Evolutionary conservation across 2,888 invertebrate species (phyloP), one percentile per base, ranked within the genome.

Genomic region (Xestia c-nigrum): DNA sequence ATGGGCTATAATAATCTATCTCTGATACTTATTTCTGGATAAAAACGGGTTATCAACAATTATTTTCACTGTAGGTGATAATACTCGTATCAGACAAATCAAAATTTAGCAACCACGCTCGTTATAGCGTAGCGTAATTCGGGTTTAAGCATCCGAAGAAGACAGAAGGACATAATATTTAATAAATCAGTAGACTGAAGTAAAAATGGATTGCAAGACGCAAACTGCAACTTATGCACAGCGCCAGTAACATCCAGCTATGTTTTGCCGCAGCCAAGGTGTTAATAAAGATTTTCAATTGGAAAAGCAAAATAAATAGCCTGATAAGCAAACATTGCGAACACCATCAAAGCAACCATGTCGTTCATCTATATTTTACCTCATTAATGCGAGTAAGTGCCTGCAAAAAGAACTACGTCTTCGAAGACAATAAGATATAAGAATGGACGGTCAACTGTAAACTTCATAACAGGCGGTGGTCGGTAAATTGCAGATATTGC

Each of bases 321-420:
- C n/a, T 57, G 55, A 31, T 12, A 57, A 57, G 19, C 59, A 40
- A 73, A 31, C 40, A 40, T 47, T 40, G 46, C 40, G n/a, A 55
- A n/a, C 43, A 57, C 40, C 55, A 50, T 31, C 21, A 5, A 59
- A 78, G 83, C 46, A 59, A 61, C 43, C 65, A 46, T 38, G 19
- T 52, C 4, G 50, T 46, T 46, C 46, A n/a, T 69, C 43, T 69
- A 46, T 65, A 61, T 80, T 59, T 80, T 80, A 86, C 87, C 69
- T 88, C 83, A 88, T 86, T 83, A 5, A 88, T 80, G 84, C 16
- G n/a, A 43, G 77, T 91, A 89, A 59, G 91, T 91, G n/a, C 93
- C 93, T n/a, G 87, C 84, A 70, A 92, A 93, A 5, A 93, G 77
- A 4, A 89, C 52, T 76, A 89, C 85, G 57, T 93, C 91, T 77